These are phyloP conservation scores for Pyrgilauda ruficollis DNA, from an alignment of 2,113 vertebrate species.

Conservation along the genomic window DNA sequence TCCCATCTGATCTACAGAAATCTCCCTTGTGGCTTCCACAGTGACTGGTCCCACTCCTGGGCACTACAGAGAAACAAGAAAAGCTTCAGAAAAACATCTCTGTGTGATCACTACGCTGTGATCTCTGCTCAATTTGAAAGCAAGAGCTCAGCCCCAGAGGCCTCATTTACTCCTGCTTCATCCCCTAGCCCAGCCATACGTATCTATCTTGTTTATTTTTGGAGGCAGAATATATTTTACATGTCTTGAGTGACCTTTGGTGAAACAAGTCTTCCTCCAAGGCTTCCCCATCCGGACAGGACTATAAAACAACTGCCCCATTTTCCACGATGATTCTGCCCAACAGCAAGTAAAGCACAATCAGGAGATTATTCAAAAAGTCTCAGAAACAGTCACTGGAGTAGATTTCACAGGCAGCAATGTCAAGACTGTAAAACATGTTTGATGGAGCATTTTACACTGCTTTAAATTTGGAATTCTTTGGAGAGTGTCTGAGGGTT, in stretches of 20 bases:
- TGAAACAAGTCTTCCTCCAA: slow-evolving; percentile 20
- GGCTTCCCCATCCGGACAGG: background rate
- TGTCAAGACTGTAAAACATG: slow-evolving; percentile 39
- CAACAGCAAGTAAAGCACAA: slow-evolving; percentile 20
- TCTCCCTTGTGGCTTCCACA: background rate
- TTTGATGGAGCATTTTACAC: slow-evolving; percentile 64
- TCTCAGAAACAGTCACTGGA: background rate
- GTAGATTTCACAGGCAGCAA: slow-evolving; percentile 16
- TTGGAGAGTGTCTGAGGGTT: slow-evolving; percentile 16
- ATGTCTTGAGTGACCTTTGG: background rate
- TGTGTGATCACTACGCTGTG: fast-evolving
- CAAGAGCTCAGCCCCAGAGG: background rate
- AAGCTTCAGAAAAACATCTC: background rate
- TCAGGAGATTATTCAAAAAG: slow-evolving; percentile 23
- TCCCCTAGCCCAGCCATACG: background rate
- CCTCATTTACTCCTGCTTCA: background rate
- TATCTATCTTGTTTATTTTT: background rate
- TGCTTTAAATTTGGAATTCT: slow-evolving; percentile 51
- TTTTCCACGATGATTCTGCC: background rate
- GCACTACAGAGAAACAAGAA: background rate
- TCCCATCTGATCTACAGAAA: background rate
- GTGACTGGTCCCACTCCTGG: background rate
- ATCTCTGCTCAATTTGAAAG: background rate
- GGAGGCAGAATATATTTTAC: background rate
- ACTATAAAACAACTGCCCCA: background rate